Percentiles rank a stretch among this genome's conserved stretches.
These are phyloP conservation scores for Cosmorhoe ocellata DNA, from an alignment of 2,888 invertebrate species.

Conservation along the genomic window DNA sequence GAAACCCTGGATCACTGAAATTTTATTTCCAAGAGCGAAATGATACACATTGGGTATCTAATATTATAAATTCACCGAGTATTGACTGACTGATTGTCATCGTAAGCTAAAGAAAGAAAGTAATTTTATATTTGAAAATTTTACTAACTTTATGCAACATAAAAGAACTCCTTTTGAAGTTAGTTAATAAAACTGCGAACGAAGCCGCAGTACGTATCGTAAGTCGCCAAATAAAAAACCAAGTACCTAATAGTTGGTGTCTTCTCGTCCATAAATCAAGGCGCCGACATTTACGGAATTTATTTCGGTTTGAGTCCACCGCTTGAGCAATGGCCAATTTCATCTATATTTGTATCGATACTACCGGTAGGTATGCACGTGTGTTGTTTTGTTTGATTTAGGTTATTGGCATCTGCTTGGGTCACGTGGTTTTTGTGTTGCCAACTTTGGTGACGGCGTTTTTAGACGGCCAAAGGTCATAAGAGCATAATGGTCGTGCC, in stretches of 20 bases:
- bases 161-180: too few species aligned
- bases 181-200: too few species aligned
- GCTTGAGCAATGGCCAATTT: conserved; percentile 31
- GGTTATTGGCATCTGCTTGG: conserved; percentile 7
- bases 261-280: conserved; percentile 76
- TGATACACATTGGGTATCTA: too few species aligned
- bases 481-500: too few species aligned
- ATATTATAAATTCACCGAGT: too few species aligned
- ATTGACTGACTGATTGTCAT: too few species aligned
- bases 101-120: too few species aligned
- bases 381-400: conserved; percentile 4
- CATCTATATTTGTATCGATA: conserved; percentile 24
- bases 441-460: too few species aligned
- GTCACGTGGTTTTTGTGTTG: not conserved
- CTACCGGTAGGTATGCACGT: conserved; percentile 1
- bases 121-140: too few species aligned
- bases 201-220: too few species aligned
- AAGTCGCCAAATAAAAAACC: conserved; percentile 61
- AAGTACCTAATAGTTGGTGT: conserved; percentile 71
- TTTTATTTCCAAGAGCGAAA: conserved; percentile 26
- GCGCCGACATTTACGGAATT: conserved; percentile 71
- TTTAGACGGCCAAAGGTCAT: too few species aligned
- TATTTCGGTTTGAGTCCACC: conserved; percentile 54
- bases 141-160: too few species aligned
- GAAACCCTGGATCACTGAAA: conserved; percentile 42